These are phyloP conservation scores for Meles meles DNA, from an alignment of 2,113 vertebrate species.

Conservation along the genomic window DNA sequence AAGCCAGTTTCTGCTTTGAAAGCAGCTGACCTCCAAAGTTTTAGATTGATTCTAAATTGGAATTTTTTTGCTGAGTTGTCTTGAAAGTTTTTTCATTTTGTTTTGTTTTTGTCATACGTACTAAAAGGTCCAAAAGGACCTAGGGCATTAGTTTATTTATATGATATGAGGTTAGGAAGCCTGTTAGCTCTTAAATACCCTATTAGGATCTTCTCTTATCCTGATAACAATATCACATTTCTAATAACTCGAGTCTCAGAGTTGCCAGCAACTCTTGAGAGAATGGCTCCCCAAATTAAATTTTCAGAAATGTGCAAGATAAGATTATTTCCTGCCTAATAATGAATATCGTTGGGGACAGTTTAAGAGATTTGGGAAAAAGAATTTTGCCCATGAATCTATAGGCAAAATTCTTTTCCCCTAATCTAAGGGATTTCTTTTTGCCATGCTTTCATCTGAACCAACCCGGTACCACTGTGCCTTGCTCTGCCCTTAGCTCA, in stretches of 20 bases:
- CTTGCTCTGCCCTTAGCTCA: neutral
- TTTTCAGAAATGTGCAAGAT: constrained; percentile 24
- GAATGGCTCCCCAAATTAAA: neutral
- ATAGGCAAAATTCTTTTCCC: neutral
- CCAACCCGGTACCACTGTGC: neutral
- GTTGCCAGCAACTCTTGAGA: neutral
- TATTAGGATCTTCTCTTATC: neutral
- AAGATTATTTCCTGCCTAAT: constrained; percentile 26
- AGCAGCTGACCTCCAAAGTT: constrained; percentile 10
- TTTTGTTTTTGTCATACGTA: constrained; percentile 6
- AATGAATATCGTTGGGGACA: neutral
- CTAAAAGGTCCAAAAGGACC: neutral
- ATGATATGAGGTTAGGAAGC: neutral
- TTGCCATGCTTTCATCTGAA: neutral
- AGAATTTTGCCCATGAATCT: neutral
- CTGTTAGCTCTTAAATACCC: neutral
- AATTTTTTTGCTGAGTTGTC: constrained; percentile 50
- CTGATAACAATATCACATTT: neutral
- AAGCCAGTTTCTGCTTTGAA: constrained; percentile 32
- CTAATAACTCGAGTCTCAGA: neutral
- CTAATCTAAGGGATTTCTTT: neutral
- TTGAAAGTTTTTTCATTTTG: constrained; percentile 42
- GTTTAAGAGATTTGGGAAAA: neutral
- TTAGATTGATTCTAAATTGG: constrained; percentile 35
- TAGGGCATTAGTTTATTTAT: constrained; percentile 11